Base-by-base conservation (phyloP, 1,140 invertebrate genomes). In the Acyrthosiphon pisum region DNA sequence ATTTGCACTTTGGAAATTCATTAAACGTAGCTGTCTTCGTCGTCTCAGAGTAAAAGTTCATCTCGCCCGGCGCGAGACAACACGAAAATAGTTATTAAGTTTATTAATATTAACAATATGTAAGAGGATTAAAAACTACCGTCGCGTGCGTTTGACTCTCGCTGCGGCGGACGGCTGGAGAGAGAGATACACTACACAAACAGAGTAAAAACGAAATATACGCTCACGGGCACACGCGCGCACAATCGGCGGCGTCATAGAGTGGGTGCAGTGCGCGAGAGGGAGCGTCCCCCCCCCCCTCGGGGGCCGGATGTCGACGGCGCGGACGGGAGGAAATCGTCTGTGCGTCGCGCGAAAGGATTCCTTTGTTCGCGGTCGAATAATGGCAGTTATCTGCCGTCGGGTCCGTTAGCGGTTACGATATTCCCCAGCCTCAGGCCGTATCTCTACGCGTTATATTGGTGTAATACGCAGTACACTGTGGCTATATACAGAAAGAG, bases 331-430 rank as follows among this genome's bases (percentile, higher is more conserved):
- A 56, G 90, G 26, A 68, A 46, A 81, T 76, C 56, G 60, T 81
- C 68, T 68, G 90, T 88, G 48, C 81, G 60, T 68, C 60, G 60
- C 81, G 68, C 44, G 48, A 68, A 83, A 83, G 26, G 68, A 91
- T 83, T 83, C 90, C 68, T 91, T 91, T 83, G 90, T 91, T 76
- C 90, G 68, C 44, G 37, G 56, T 76, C 68, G 90, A 48, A 91
- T 91, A 91, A 91, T 91, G 90, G 56, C 90, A 91, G 90, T 48
- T 91, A 91, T 91, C 30, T 20, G 90, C 37, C 60, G 56, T 20
- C 76, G 90, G 90, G 48, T 53, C n/a, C n/a, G 48, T 89, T 41
- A 53, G n/a, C 87, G 48, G 48, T 53, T 68, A 68, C 60, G 60
- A 68, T 68, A 68, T 68, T 88, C 9, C 30, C 48, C 6, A 89